Evolutionary conservation across 2,113 vertebrate genomes (phyloP).

Genomic region (Hipposideros armiger): DNA sequence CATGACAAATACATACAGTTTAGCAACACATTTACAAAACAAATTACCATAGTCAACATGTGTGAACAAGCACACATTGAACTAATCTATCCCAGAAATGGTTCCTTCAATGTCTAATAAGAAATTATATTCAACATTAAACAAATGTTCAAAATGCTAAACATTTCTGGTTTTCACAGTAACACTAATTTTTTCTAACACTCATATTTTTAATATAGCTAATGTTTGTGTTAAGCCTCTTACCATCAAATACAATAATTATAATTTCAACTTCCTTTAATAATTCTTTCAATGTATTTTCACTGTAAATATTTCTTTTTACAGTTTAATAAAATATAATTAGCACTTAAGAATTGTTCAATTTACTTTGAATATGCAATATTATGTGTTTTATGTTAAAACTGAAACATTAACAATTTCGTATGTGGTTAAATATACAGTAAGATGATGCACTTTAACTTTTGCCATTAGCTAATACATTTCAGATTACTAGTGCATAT

Average conservation of each 20-base stretch:
- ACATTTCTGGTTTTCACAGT: not conserved
- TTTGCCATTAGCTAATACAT: not conserved
- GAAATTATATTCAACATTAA: constrained; percentile 55
- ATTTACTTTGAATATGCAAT: not conserved
- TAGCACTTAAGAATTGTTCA: not conserved
- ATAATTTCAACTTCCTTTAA: constrained; percentile 43
- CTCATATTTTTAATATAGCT: not conserved
- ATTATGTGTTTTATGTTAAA: constrained; percentile 30
- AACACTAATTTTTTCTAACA: constrained; percentile 10
- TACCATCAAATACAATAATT: not conserved
- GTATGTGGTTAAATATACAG: not conserved
- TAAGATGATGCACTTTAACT: not conserved
- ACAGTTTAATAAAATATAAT: constrained; percentile 10
- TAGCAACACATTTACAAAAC: constrained; percentile 26
- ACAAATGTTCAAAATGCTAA: constrained; percentile 28
- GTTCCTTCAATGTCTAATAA: constrained; percentile 51
- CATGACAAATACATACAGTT: constrained; percentile 25
- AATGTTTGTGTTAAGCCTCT: constrained; percentile 6
- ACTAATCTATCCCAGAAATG: not conserved
- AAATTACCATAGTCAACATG: constrained; percentile 28
- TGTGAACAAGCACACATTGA: constrained; percentile 37
- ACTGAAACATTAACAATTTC: constrained; percentile 5
- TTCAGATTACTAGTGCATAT: not conserved
- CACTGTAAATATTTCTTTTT: not conserved
- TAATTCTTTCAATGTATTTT: not conserved